These are phyloP conservation scores for Myopa tessellatipennis DNA, from an alignment of 2,888 invertebrate species.

Conservation along the genomic window DNA sequence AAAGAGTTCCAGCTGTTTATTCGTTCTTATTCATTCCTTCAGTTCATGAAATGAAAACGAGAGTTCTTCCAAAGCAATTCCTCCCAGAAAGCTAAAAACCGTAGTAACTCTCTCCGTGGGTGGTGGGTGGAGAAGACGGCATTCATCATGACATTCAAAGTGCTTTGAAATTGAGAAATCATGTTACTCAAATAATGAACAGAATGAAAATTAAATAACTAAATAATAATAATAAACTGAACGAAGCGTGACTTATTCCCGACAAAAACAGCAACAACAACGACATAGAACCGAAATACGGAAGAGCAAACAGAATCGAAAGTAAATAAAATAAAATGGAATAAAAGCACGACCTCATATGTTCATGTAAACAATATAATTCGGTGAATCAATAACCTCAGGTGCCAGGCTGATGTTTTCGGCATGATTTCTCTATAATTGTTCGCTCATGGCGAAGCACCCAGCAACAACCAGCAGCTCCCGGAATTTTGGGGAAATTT, in stretches of 20 bases:
- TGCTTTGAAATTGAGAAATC: slow-evolving; percentile 50
- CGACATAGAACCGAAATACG: not conserved
- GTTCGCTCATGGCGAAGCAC: not conserved
- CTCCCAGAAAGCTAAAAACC: not conserved
- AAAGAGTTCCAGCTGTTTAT: too few relatives aligned
- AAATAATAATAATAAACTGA: slow-evolving; percentile 9
- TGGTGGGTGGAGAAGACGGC: not conserved
- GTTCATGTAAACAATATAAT: slow-evolving; percentile 23
- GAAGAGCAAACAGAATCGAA: not conserved
- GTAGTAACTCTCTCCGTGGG: not conserved
- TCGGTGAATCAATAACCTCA: slow-evolving; percentile 39
- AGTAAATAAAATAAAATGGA: not conserved
- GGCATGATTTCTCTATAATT: slow-evolving; percentile 11
- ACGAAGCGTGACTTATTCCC: not conserved
- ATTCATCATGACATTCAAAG: slow-evolving; percentile 4
- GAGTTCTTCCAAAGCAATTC: too few relatives aligned
- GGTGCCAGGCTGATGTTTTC: slow-evolving; percentile 24
- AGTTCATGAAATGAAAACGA: too few relatives aligned
- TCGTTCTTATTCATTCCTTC: too few relatives aligned
- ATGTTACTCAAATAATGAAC: slow-evolving; percentile 48
- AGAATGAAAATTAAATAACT: slow-evolving; percentile 43
- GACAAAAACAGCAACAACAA: too few relatives aligned
- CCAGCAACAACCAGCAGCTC: not conserved
- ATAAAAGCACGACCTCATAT: not conserved
- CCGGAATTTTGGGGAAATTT: not conserved